Conservation (phyloP, 2,797 vertebrate genomes). For the Vireo griseus region DNA sequence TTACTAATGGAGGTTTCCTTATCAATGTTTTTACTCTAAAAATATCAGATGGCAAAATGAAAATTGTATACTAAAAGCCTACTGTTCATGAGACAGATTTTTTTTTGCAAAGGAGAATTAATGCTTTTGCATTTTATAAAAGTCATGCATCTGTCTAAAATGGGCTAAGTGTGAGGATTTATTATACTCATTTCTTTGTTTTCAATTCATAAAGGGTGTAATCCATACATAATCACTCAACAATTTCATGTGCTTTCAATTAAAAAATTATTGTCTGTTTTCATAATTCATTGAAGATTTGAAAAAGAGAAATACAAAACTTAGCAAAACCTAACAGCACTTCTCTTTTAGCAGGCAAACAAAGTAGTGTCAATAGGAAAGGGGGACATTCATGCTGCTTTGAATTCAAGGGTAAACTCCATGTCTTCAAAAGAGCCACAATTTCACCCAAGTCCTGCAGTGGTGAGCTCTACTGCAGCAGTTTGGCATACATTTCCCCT, state of each 20-base stretch:
- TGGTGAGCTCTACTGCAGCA: neutral
- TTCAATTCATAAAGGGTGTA: neutral
- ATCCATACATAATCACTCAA: neutral
- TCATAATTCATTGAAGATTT: neutral
- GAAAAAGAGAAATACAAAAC: neutral
- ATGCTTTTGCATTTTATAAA: neutral
- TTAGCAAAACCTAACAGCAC: neutral
- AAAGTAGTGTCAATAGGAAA: neutral
- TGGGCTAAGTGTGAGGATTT: neutral
- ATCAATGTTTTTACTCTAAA: neutral
- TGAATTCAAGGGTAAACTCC: neutral
- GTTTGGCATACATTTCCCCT: neutral
- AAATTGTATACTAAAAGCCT: neutral
- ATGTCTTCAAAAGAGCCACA: neutral
- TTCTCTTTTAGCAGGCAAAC: neutral
- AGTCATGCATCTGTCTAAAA: neutral
- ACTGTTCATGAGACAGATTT: neutral
- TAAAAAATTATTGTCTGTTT: neutral
- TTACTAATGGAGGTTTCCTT: neutral
- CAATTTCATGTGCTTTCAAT: neutral
- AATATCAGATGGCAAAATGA: neutral
- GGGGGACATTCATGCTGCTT: neutral
- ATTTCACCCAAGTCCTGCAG: neutral
- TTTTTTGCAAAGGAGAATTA: neutral
- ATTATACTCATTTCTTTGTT: neutral